These are phyloP conservation scores for Callipepla squamata DNA, from an alignment of 2,113 vertebrate species.

Conservation along the genomic window DNA sequence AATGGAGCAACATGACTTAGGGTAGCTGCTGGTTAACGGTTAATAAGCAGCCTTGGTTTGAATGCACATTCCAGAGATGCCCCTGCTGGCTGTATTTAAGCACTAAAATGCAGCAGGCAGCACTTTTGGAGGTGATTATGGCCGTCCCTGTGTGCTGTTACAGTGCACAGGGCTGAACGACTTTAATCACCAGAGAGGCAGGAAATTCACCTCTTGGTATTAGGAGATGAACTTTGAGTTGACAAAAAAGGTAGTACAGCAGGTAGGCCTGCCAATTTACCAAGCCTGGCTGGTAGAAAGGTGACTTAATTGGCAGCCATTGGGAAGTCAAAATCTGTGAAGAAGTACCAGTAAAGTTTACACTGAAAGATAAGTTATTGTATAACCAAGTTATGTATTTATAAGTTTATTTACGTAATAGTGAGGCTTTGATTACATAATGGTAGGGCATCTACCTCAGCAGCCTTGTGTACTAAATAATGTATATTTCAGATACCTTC, in stretches of 20 bases:
- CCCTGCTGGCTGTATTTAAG: background rate
- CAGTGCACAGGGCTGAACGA: background rate
- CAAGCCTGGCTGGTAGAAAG: background rate
- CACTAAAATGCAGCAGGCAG: background rate
- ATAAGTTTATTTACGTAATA: background rate
- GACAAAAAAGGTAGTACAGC: background rate
- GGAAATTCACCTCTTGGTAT: background rate
- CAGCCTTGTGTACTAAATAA: too few relatives aligned
- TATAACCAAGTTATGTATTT: background rate
- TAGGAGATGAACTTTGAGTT: background rate
- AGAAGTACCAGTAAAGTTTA: background rate
- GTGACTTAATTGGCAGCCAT: background rate
- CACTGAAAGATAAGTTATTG: background rate
- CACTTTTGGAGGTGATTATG: background rate
- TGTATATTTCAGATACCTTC: background rate
- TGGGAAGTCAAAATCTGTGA: background rate
- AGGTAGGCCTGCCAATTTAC: background rate
- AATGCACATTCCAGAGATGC: background rate
- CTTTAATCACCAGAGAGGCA: background rate
- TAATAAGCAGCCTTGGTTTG: background rate
- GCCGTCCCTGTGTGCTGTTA: background rate
- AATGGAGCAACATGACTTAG: background rate
- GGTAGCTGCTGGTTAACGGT: background rate
- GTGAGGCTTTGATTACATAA: background rate
- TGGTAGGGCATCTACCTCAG: background rate